Evolutionary conservation across 2,888 invertebrate species (phyloP).

Genomic region (Sinelater perroti): DNA sequence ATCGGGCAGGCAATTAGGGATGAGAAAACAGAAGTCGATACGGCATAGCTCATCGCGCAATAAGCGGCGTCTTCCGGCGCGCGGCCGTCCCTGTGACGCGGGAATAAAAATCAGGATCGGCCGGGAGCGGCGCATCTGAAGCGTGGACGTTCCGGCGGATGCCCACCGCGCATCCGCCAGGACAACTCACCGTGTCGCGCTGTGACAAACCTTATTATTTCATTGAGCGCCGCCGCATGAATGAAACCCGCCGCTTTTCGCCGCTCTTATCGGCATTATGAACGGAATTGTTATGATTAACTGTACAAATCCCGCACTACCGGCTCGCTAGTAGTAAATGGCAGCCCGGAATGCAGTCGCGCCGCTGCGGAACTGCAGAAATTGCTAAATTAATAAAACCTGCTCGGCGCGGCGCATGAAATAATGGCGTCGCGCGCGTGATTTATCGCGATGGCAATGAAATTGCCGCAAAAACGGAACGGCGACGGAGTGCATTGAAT

Average conservation of each 20-base stretch:
- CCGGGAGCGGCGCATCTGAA: slow-evolving; percentile 43
- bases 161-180: slow-evolving; percentile 45
- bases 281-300: slow-evolving; percentile 19
- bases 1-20: slow-evolving; percentile 26
- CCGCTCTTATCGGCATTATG: not conserved
- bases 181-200: slow-evolving; percentile 40
- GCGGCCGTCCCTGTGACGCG: slow-evolving; percentile 23
- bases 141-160: slow-evolving; percentile 49
- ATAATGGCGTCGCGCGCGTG: too few relatives aligned
- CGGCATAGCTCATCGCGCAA: slow-evolving; percentile 31
- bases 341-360: slow-evolving; percentile 10
- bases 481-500: too few relatives aligned
- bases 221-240: slow-evolving; percentile 46
- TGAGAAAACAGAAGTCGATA: slow-evolving; percentile 35
- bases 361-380: too few relatives aligned
- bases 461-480: too few relatives aligned
- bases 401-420: too few relatives aligned
- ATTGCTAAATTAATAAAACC: too few relatives aligned
- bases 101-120: slow-evolving; percentile 30
- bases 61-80: slow-evolving; percentile 34
- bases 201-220: slow-evolving; percentile 47
- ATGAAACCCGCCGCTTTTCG: slow-evolving; percentile 39
- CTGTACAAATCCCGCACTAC: slow-evolving; percentile 17
- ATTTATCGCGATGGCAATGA: too few relatives aligned
- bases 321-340: not conserved